phyloP scores from a whole-genome alignment of 2,888 invertebrate species.

The Nymphalis c-album region DNA sequence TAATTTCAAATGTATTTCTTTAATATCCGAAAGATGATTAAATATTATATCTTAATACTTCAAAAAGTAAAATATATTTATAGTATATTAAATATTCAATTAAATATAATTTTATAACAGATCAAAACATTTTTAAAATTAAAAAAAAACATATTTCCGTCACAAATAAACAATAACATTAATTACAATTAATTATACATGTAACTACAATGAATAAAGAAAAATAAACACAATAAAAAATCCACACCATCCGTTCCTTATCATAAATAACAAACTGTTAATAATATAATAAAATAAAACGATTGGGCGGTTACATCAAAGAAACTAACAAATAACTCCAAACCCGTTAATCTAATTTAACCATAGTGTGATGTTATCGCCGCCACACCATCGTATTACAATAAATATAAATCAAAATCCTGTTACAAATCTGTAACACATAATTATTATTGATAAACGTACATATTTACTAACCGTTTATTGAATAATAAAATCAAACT shows the following conservation, averaged over 20 bases:
- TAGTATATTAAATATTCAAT: too few relatives aligned
- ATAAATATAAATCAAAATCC: constrained; percentile 8
- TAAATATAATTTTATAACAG: too few relatives aligned
- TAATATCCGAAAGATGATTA: too few relatives aligned
- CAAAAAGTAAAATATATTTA: too few relatives aligned
- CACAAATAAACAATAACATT: too few relatives aligned
- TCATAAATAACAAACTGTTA: constrained; percentile 21
- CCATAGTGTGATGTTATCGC: constrained; percentile 34
- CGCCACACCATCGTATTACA: constrained; percentile 2
- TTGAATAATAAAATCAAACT: not conserved
- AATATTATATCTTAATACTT: too few relatives aligned
- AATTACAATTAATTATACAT: not conserved
- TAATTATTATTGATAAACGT: not conserved
- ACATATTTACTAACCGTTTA: not conserved
- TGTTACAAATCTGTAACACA: not conserved
- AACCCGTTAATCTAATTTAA: constrained; percentile 67
- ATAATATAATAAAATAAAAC: constrained; percentile 30
- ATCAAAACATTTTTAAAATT: too few relatives aligned
- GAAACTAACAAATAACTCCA: constrained; percentile 58
- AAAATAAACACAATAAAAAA: constrained; percentile 44
- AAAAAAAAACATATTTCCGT: too few relatives aligned
- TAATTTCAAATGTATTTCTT: too few relatives aligned
- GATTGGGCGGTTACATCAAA: constrained; percentile 57
- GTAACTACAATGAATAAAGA: constrained; percentile 2
- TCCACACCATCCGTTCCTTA: not conserved